phyloP scores from a whole-genome alignment of 2,888 invertebrate genomes.

The Dorcus parallelipipedus region DNA sequence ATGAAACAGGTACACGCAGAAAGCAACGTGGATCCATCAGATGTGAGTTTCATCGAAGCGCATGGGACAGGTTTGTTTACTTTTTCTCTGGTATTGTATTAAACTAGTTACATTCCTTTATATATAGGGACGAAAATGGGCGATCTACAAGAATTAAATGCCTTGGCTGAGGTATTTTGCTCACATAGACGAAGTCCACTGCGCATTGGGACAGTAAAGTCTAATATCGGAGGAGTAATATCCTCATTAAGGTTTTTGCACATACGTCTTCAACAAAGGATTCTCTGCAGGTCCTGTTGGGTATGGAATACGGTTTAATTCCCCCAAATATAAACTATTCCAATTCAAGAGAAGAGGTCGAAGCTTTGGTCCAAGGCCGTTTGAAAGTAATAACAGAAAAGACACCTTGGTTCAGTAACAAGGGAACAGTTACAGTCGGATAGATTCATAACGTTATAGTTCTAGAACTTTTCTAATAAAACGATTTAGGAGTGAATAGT shows the following conservation, averaged over 20 bases:
- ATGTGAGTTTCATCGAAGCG: conserved; percentile 79
- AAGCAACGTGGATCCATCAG: conserved; percentile 65
- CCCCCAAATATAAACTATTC: conserved; percentile 83
- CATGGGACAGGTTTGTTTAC: conserved; percentile 40
- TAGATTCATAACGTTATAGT: conserved; percentile 35
- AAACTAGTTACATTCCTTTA: neutral
- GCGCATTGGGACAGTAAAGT: conserved; percentile 86
- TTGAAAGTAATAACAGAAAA: conserved; percentile 71
- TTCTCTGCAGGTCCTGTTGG: conserved; percentile 47
- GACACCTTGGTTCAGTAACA: conserved; percentile 59
- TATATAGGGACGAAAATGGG: conserved; percentile 68
- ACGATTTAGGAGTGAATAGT: conserved; percentile 64
- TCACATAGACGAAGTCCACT: conserved; percentile 70
- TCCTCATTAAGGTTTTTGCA: neutral
- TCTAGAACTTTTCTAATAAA: conserved; percentile 28
- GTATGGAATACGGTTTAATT: conserved; percentile 75
- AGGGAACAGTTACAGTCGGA: conserved; percentile 75
- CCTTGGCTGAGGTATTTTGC: conserved; percentile 78
- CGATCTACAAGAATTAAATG: conserved; percentile 87
- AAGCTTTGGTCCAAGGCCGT: conserved; percentile 61
- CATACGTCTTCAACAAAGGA: too few relatives aligned
- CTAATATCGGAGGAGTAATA: conserved; percentile 83
- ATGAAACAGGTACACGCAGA: conserved; percentile 65
- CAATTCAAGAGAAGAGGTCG: conserved; percentile 51
- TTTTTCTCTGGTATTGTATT: too few relatives aligned